These are phyloP conservation scores for Apodemia mormo DNA, from an alignment of 2,888 invertebrate genomes.

Conservation along the genomic window DNA sequence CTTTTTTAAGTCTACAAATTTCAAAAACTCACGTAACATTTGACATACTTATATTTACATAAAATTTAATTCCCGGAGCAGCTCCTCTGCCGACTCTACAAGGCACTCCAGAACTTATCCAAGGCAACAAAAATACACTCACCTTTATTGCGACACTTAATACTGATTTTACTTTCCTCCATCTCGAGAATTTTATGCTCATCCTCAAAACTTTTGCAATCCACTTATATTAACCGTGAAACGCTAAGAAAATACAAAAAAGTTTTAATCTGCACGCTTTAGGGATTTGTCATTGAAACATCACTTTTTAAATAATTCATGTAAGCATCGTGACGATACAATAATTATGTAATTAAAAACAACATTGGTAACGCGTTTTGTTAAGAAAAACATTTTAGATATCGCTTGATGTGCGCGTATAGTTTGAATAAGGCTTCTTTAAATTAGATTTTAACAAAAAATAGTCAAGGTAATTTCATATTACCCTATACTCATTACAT, in stretches of 20 bases:
- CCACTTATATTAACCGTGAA: constrained; percentile 80
- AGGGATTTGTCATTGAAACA: constrained; percentile 76
- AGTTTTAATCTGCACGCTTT: constrained; percentile 77
- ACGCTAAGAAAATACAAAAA: constrained; percentile 79
- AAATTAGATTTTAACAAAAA: too few species aligned
- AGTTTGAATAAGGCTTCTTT: too few species aligned
- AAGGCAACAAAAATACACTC: constrained; percentile 65
- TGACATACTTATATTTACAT: not conserved
- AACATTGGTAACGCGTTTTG: too few species aligned
- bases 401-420: not conserved
- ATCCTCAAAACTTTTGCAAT: constrained; percentile 79
- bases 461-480: too few species aligned
- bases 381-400: too few species aligned
- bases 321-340: constrained; percentile 48
- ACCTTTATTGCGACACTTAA: constrained; percentile 71
- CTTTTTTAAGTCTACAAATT: too few species aligned
- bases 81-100: constrained; percentile 21
- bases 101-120: constrained; percentile 54
- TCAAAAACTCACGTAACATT: not conserved
- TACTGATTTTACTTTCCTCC: constrained; percentile 66
- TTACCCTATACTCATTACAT: too few species aligned
- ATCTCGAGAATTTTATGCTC: constrained; percentile 76
- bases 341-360: not conserved
- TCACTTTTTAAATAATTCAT: constrained; percentile 73
- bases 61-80: constrained; percentile 17